These are phyloP conservation scores for Odontesthes bonariensis DNA, from an alignment of 2,113 vertebrate genomes.

Conservation along the genomic window DNA sequence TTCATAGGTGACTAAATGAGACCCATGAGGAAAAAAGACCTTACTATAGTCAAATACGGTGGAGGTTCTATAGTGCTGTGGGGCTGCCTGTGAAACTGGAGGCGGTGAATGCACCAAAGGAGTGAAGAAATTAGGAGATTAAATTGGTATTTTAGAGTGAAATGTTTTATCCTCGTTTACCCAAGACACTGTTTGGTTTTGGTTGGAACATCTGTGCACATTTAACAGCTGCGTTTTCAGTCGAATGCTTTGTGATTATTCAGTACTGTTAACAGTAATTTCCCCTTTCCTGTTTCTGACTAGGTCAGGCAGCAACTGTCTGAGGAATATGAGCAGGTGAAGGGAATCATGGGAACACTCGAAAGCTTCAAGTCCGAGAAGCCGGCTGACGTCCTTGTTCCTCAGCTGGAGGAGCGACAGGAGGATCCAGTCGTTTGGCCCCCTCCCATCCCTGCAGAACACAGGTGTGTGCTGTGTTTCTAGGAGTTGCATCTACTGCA, in stretches of 20 bases:
- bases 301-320: constrained; percentile 92
- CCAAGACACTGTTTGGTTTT: not conserved
- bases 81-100: not conserved
- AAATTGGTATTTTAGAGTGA: no score
- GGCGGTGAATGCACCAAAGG: not conserved
- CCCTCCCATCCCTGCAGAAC: constrained; percentile 94
- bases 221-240: constrained; percentile 1
- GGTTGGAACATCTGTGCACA: not conserved
- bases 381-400: constrained; percentile 87
- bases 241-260: not conserved
- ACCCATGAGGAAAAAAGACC: not conserved
- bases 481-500: not conserved
- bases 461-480: constrained; percentile 83
- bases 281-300: constrained; percentile 34
- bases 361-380: constrained; percentile 94
- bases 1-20: not conserved
- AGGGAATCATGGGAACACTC: constrained; percentile 90
- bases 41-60: not conserved
- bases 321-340: constrained; percentile 96
- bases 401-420: constrained; percentile 85
- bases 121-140: no score
- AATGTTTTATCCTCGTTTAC: no score
- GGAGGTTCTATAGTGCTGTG: not conserved
- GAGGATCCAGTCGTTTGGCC: constrained; percentile 94
- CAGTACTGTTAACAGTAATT: not conserved